Evolutionary conservation across 92 coral and sea anemone species (phyloP).

Genomic region (Blastomussa wellsi): DNA sequence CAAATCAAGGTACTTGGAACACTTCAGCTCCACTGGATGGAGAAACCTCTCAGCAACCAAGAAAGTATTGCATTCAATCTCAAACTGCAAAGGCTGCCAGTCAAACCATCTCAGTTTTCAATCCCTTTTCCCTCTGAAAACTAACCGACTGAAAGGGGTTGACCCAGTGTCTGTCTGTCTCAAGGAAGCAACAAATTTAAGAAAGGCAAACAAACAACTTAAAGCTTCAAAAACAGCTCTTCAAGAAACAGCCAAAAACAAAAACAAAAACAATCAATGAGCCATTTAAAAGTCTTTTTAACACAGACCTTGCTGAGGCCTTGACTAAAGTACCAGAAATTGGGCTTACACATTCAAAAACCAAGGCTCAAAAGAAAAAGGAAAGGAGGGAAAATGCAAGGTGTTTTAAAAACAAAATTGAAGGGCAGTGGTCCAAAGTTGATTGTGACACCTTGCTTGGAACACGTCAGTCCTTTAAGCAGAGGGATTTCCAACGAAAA

Average conservation of each 20-base stretch:
- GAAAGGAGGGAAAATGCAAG: neutral
- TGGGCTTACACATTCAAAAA: neutral
- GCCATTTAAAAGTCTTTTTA: neutral
- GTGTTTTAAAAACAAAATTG: neutral
- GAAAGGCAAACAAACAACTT: neutral
- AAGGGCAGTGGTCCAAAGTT: slow-evolving; percentile 3
- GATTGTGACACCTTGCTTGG: neutral
- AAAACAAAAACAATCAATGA: neutral
- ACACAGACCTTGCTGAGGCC: neutral
- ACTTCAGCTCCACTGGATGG: neutral
- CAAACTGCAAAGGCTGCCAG: neutral
- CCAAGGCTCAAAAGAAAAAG: slow-evolving; percentile 1
- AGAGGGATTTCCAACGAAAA: neutral
- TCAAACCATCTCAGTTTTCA: neutral
- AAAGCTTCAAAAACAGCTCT: neutral
- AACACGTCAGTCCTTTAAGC: neutral
- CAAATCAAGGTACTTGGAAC: neutral
- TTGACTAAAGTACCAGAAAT: neutral
- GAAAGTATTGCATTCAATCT: neutral
- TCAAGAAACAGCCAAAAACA: neutral
- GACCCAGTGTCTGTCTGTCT: neutral
- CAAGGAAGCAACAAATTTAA: neutral
- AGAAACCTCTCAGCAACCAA: neutral
- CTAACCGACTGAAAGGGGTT: neutral
- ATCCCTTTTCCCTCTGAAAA: neutral